These are phyloP conservation scores for Chymomyza fuscimana DNA, from an alignment of 2,888 invertebrate species.

Conservation along the genomic window DNA sequence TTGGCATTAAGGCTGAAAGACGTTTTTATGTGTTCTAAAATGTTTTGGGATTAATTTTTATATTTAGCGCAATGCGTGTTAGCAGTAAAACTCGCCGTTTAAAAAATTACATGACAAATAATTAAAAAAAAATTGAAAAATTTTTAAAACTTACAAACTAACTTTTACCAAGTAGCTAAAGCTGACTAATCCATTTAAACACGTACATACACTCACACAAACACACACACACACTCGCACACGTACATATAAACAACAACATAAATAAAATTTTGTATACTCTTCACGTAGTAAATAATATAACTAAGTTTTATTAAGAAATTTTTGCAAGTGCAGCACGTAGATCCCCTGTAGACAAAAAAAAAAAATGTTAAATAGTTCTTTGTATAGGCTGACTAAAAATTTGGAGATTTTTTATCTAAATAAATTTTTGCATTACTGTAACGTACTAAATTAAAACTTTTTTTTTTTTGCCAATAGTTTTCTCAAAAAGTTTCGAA, in stretches of 20 bases:
- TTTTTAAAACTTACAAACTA: background rate
- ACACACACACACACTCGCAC: background rate
- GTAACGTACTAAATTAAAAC: too few species aligned
- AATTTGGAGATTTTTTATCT: too few species aligned
- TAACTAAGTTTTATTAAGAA: background rate
- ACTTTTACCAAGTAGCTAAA: background rate
- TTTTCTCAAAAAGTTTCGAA: too few species aligned
- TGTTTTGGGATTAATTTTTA: too few species aligned
- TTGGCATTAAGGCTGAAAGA: too few species aligned
- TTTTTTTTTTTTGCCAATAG: too few species aligned
- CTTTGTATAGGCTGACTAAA: too few species aligned
- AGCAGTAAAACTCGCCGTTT: too few species aligned
- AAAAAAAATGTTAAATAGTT: background rate
- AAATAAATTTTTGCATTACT: too few species aligned
- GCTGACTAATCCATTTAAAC: background rate
- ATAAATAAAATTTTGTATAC: background rate
- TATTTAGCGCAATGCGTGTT: too few species aligned
- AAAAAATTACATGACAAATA: too few species aligned
- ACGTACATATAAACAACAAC: constrained; percentile 7
- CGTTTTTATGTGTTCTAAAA: too few species aligned
- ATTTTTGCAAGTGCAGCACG: background rate
- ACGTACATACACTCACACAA: constrained; percentile 13
- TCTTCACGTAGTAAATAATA: constrained; percentile 1
- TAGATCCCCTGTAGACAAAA: background rate
- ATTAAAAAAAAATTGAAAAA: background rate